Percentiles rank a stretch among this genome's conserved stretches.
These are phyloP conservation scores for Marasmarcha lunaedactyla DNA, from an alignment of 2,888 invertebrate species.

Conservation along the genomic window DNA sequence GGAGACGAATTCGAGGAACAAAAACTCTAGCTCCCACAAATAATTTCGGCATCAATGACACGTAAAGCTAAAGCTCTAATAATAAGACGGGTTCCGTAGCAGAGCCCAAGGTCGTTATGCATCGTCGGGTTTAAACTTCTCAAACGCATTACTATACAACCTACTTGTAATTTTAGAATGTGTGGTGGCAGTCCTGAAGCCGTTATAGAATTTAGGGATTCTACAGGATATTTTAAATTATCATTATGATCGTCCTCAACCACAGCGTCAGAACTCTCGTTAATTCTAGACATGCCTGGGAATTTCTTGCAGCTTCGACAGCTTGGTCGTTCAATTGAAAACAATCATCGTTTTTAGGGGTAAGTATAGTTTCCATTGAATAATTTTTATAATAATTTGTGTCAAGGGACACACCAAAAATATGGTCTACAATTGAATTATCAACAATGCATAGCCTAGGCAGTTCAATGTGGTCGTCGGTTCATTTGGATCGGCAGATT, in stretches of 20 bases:
- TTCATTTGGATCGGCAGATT: no score
- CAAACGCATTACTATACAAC: constrained; percentile 13
- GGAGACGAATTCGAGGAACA: constrained; percentile 14
- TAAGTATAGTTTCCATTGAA: constrained; percentile 15
- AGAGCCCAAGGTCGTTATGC: no score
- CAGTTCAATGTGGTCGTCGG: constrained; percentile 14
- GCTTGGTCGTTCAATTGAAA: constrained; percentile 14
- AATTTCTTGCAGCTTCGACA: constrained; percentile 16
- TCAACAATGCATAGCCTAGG: constrained; percentile 16
- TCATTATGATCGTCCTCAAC: constrained; percentile 11
- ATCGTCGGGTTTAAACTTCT: constrained; percentile 12
- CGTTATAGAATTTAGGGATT: constrained; percentile 15
- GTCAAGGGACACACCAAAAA: constrained; percentile 14
- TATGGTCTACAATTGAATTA: constrained; percentile 15
- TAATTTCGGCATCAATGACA: constrained; percentile 14
- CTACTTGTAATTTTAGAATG: constrained; percentile 11
- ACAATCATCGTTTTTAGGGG: constrained; percentile 13
- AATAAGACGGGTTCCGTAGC: constrained; percentile 10
- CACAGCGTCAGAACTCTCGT: constrained; percentile 11
- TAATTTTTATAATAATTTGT: constrained; percentile 18
- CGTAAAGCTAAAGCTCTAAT: constrained; percentile 8
- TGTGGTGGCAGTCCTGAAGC: constrained; percentile 16
- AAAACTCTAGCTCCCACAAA: constrained; percentile 12
- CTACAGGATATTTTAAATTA: constrained; percentile 15
- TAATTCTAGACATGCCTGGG: constrained; percentile 13